phyloP scores from a whole-genome alignment of 2,113 vertebrate species.

The Rhagologus leucostigma region DNA sequence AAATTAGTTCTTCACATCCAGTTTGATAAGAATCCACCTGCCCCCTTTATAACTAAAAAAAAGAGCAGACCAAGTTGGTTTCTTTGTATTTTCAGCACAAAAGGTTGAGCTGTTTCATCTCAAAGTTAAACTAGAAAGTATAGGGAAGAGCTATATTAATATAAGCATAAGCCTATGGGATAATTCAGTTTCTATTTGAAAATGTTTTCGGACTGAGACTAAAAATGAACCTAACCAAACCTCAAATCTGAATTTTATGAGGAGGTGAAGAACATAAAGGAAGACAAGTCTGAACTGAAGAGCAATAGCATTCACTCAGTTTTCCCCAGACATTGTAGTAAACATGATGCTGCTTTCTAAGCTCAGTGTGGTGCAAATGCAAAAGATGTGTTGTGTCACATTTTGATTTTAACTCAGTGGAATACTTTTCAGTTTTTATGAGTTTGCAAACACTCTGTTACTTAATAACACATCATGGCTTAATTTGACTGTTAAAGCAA shows the following conservation, averaged over 20 bases:
- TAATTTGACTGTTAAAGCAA: background rate
- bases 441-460: background rate
- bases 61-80: background rate
- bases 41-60: background rate
- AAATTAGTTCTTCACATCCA: background rate
- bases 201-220: background rate
- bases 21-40: background rate
- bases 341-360: conserved; percentile 17
- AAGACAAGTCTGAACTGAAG: conserved; percentile 9
- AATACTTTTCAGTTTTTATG: conserved; percentile 10
- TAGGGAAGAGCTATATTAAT: background rate
- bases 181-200: conserved; percentile 19
- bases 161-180: background rate
- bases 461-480: background rate
- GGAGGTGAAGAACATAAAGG: background rate
- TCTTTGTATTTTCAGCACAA: background rate
- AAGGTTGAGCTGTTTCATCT: background rate
- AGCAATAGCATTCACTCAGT: background rate
- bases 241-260: conserved; percentile 44
- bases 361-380: conserved; percentile 26
- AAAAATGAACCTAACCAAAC: conserved; percentile 16
- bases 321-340: background rate
- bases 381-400: conserved; percentile 11
- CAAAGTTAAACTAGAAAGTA: background rate
- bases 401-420: conserved; percentile 21